A percentile compares a stretch with the other conserved stretches of the same genome.
phyloP scores from a whole-genome alignment of 2,797 vertebrate species.

The Ataeniobius toweri region DNA sequence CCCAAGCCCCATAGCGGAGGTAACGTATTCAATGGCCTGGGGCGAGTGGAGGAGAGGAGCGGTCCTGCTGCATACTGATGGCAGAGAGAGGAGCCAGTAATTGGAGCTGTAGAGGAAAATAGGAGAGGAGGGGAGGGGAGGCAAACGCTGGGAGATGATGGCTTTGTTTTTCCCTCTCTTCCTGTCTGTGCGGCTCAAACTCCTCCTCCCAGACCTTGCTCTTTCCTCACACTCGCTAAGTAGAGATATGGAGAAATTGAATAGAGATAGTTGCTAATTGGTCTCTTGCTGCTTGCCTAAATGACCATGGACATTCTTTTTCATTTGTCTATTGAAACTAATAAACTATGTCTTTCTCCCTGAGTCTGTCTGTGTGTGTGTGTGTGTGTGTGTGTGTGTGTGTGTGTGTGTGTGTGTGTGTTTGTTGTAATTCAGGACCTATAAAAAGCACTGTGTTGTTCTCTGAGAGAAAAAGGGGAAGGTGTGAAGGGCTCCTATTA shows the following conservation, averaged over 20 bases:
- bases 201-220: constrained; percentile 73
- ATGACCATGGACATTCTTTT: constrained; percentile 80
- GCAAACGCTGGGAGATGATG: constrained; percentile 83
- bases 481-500: constrained; percentile 67
- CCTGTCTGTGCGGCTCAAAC: constrained; percentile 78
- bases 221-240: constrained; percentile 74
- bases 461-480: constrained; percentile 55
- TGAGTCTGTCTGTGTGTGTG: constrained; percentile 19
- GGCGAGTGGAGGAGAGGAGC: constrained; percentile 85
- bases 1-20: constrained; percentile 81
- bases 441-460: constrained; percentile 62
- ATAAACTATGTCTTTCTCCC: constrained; percentile 68
- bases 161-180: constrained; percentile 84
- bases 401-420: constrained; percentile 28
- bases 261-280: constrained; percentile 86
- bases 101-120: constrained; percentile 85
- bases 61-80: constrained; percentile 90
- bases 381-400: constrained; percentile 23
- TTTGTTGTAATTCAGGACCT: constrained; percentile 59
- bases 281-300: constrained; percentile 84
- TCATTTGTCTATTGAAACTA: constrained; percentile 79
- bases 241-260: constrained; percentile 79
- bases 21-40: constrained; percentile 97
- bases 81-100: constrained; percentile 84
- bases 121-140: constrained; percentile 67